Evolutionary conservation across 2,797 vertebrate species (phyloP), one percentile per base, ranked within the genome.

Genomic region (Megalops cyprinoides): DNA sequence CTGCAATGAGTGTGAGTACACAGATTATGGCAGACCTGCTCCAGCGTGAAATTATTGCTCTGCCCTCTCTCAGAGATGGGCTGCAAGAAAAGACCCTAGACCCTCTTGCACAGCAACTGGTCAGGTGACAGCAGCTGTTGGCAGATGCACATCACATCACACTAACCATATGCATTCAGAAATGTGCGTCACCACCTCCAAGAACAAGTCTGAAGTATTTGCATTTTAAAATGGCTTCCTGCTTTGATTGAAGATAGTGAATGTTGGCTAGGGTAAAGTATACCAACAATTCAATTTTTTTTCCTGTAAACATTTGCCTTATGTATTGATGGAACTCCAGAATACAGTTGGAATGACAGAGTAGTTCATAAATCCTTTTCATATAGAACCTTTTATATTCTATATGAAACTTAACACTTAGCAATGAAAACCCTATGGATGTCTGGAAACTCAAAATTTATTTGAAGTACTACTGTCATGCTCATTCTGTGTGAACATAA

Each of bases 41-140:
- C n/a, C 75, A 77, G 42, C 75, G 34, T 77, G 75, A 77, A 77
- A 77, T 77, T 77, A 58, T 77, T 49, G 34, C 39, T 37, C 34
- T 31, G 74, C 49, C 51, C 18, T 76, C 58, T 76, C 74, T 39
- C 34, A 77, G 14, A 56, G 31, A 56, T 15, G 31, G 44, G 48
- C 28, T n/a, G 46, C 1, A 15, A 46, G 48, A 51, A 12, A 34
- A n/a, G 28, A 23, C 8, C 37, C 49, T 14, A 31, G 74, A 60
- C 56, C n/a, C 56, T 28, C 60, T 14, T 3, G 37, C 31, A 34
- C 14, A 65, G 31, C 60, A 28, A 34, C 60, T 23, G 20, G 12
- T 18, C 28, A 65, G 37, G n/a, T 37, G 37, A 65, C 60, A 65
- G 15, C 31, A 65, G 60, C 31, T 65, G 60, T 31, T 34, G n/a